Evolutionary conservation across 2,888 invertebrate species (phyloP).

Genomic region (Lepetodrilus schrolli): DNA sequence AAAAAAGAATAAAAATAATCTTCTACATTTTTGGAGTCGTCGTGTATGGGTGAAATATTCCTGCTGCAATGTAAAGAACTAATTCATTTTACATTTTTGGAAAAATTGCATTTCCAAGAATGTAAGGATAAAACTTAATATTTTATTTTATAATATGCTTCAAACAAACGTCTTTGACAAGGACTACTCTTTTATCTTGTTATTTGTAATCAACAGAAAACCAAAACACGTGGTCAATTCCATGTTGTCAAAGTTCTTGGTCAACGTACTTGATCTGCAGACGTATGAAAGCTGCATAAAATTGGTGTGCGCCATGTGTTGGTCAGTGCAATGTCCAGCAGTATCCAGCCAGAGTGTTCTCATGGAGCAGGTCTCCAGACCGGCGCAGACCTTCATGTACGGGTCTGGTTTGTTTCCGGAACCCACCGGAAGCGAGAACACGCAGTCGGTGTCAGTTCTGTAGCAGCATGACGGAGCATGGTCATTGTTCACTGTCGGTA

Average conservation of each 20-base stretch:
- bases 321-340: constrained; percentile 14
- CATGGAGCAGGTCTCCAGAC: constrained; percentile 9
- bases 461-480: constrained; percentile 6
- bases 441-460: background rate
- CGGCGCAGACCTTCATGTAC: constrained; percentile 17
- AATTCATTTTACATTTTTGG: no score
- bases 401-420: constrained; percentile 1
- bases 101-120: no score
- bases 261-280: background rate
- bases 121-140: no score
- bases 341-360: constrained; percentile 20
- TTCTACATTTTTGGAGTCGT: no score
- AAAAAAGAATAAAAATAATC: no score
- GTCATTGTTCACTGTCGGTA: constrained; percentile 21
- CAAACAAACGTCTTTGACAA: no score
- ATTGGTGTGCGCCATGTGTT: constrained; percentile 26
- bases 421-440: constrained; percentile 6
- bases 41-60: no score
- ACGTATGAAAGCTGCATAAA: constrained; percentile 30
- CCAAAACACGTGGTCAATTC: no score
- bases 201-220: no score
- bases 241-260: background rate
- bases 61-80: no score
- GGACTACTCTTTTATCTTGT: no score
- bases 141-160: no score